Evolutionary conservation across 2,888 invertebrate genomes (phyloP), one percentile per base, ranked within the genome.

Genomic region (Chrysotoxum bicinctum): DNA sequence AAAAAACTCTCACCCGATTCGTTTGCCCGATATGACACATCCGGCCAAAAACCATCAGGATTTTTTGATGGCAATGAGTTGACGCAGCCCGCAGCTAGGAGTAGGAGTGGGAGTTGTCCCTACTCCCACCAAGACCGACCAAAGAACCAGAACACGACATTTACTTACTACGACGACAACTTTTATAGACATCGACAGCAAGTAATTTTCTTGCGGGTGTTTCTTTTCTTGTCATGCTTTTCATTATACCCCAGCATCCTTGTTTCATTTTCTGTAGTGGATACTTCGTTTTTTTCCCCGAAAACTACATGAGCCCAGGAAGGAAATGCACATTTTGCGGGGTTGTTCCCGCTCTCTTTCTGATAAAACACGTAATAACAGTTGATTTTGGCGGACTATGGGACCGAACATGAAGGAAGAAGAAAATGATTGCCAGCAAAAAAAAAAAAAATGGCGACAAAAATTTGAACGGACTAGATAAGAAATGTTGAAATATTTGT

Each of bases 131-230:
- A 35, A 50, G 32, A 35, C 64, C 32, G 32, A 35, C 64, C 32
- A 45, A 50, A 64, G 35, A 23, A 60, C 14, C 35, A 48, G 14
- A 37, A 35, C 26, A 40, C 37, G 16, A 54, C 52, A 35, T 30
- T 16, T 45, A 37, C 35, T 45, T 45, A 30, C 19, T 64, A 69
- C 21, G 54, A 70, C 40, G 32, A 70, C 52, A 43, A 56, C 56
- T 72, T 70, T 60, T 43, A 76, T 60, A 76, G 62, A 69, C 80
- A 81, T 81, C 73, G 85, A 81, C 81, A 81, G 73, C 73, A 64
- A 81, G 85, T 58, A 85, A 85, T 85, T 85, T 85, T 85, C 85
- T 85, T 85, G 81, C 73, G 76, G 73, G 84, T 85, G 81, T 85
- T 80, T 76, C 76, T 76, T 81, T 81, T 77, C 76, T 81, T 73